Evolutionary conservation across 2,797 vertebrate genomes (phyloP), one percentile per base, ranked within the genome.

Genomic region (Eutrigla gurnardus): DNA sequence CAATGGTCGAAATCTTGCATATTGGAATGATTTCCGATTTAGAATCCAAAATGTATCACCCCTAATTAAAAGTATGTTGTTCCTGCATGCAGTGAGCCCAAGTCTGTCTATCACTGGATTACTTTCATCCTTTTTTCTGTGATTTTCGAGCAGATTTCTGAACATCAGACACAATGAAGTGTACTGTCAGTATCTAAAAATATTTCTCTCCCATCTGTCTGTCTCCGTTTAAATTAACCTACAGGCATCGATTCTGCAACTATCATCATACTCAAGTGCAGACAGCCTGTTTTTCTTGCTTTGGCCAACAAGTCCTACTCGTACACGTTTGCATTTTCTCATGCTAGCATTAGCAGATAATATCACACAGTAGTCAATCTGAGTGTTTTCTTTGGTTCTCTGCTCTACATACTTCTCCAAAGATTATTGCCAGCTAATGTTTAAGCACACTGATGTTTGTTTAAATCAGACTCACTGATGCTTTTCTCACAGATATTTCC

Each of bases 311-410:
- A 72, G 42, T 32, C 40, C 15, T 14, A 9, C 35, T 1, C 3
- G 35, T 11, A 1, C 8, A 70, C 7, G 7, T 62, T 47, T 60
- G 40, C 13, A 5, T 64, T 57, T 69, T 66, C 46, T 59, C 69
- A 66, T 7, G 8, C 60, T 17, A 73, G 40, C 68, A 13, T 67
- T 25, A 58, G 15, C 52, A 59, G 39, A 61, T 47, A 40, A 58
- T 52, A 46, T 11, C 46, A 60, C 18, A 45, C 37, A 3, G 40
- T 33, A 2, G 36, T 46, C 14, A n/a, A 6, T 33, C 63, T 49
- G 3, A 64, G 39, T 65, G 63, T 78, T 82, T 72, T 70, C 66
- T 72, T 61, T 80, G 65, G 61, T 50, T 53, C 25, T 50, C 35
- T 49, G 17, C 14, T 76, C 47, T 2, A 10, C 69, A 62, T 54